A percentile compares a stretch with the other conserved stretches of the same genome.
Conservation (phyloP, 92 coral and sea anemone genomes). For the Epizoanthus scotinus region DNA sequence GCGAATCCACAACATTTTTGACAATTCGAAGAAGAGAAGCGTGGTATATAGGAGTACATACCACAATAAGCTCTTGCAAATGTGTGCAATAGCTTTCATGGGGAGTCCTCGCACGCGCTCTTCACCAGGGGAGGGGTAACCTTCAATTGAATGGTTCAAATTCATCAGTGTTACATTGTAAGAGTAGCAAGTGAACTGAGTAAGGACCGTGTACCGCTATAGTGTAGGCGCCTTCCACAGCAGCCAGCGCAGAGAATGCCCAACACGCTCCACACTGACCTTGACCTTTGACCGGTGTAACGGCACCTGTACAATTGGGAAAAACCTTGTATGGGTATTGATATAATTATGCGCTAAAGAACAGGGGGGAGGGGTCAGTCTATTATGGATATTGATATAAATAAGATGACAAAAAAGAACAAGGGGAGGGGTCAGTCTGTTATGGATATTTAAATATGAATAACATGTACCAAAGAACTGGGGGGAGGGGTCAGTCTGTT, state of each 20-base stretch:
- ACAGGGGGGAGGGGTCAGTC: neutral
- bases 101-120: no score
- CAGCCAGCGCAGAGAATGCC: slow-evolving; percentile 57
- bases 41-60: no score
- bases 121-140: no score
- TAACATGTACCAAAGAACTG: neutral
- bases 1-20: no score
- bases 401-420: neutral
- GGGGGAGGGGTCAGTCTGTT: neutral
- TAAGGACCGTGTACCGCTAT: slow-evolving; percentile 43
- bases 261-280: slow-evolving; percentile 59
- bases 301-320: slow-evolving; percentile 17
- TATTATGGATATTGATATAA: neutral
- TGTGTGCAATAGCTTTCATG: no score
- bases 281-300: slow-evolving; percentile 53
- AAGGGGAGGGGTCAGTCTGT: neutral
- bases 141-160: neutral
- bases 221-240: slow-evolving; percentile 58
- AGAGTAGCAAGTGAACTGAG: neutral
- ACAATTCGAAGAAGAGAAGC: no score
- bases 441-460: neutral
- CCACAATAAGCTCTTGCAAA: no score
- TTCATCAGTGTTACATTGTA: neutral
- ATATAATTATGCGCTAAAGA: neutral
- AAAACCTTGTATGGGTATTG: neutral